Evolutionary conservation across 1,140 invertebrate species (phyloP).

Genomic region (Cotesia vestalis): DNA sequence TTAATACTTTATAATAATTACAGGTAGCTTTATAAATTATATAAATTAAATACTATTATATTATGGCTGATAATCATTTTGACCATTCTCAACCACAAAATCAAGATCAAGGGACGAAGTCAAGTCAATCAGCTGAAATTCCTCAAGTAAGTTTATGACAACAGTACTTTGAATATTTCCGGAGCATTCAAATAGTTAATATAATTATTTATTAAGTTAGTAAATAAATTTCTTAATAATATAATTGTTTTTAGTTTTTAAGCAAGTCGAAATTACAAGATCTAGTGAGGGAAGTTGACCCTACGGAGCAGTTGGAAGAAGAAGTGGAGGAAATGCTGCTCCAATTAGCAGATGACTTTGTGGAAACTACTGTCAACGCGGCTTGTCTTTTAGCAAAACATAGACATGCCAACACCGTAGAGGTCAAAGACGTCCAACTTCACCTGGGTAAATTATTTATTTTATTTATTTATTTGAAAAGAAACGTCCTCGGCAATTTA

Average conservation of each 20-base stretch:
- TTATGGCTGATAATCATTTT: too few relatives aligned
- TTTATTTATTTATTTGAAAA: slow-evolving; percentile 25
- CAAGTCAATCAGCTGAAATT: too few relatives aligned
- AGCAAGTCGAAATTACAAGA: slow-evolving; percentile 89
- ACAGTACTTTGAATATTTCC: too few relatives aligned
- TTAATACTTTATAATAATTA: too few relatives aligned
- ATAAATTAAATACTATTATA: too few relatives aligned
- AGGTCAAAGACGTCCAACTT: slow-evolving; percentile 94
- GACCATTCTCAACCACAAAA: too few relatives aligned
- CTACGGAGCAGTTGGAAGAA: slow-evolving; percentile 94
- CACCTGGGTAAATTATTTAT: slow-evolving; percentile 78
- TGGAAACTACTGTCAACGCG: slow-evolving; percentile 89
- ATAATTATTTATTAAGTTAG: too few relatives aligned
- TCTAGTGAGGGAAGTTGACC: slow-evolving; percentile 92
- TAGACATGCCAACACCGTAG: slow-evolving; percentile 86
- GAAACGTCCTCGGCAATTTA: too few relatives aligned
- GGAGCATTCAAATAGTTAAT: too few relatives aligned
- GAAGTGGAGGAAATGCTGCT: slow-evolving; percentile 95
- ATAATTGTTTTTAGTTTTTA: slow-evolving; percentile 70
- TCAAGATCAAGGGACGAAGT: too few relatives aligned
- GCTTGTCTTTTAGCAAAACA: slow-evolving; percentile 93
- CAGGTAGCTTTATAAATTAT: too few relatives aligned
- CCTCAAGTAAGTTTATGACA: too few relatives aligned
- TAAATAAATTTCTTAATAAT: background rate
- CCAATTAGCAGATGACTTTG: slow-evolving; percentile 95